Evolutionary conservation across 2,113 vertebrate species (phyloP).

Genomic region (Glaucomys volans): DNA sequence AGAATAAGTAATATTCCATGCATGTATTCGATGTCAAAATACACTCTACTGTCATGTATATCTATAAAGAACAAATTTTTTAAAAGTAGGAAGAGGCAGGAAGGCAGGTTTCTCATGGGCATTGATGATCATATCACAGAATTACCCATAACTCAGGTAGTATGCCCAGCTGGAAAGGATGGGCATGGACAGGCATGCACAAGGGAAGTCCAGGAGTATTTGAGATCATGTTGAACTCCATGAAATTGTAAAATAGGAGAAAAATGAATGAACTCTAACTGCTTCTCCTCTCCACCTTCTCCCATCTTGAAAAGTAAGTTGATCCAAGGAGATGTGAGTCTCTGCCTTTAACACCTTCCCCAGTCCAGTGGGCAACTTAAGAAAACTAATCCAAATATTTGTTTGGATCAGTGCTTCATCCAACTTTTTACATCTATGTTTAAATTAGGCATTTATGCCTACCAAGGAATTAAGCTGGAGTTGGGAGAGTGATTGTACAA

Average conservation of each 20-base stretch:
- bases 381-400: background rate
- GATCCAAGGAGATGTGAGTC: background rate
- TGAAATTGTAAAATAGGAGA: background rate
- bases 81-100: background rate
- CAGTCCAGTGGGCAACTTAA: background rate
- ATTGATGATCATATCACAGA: background rate
- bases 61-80: too few relatives aligned
- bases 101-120: background rate
- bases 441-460: background rate
- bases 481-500: background rate
- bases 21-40: too few relatives aligned
- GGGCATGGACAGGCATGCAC: fast-evolving
- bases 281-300: fast-evolving
- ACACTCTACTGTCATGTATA: too few relatives aligned
- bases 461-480: background rate
- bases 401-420: background rate
- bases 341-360: background rate
- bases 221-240: background rate
- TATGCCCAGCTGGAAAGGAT: background rate
- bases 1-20: too few relatives aligned
- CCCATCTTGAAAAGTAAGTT: background rate
- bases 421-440: background rate
- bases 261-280: background rate
- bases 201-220: background rate
- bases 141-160: background rate